A percentile compares a stretch with the other conserved stretches of the same genome.
Evolutionary conservation across 2,888 invertebrate species (phyloP).

Genomic region (Meiosimyza decipiens): DNA sequence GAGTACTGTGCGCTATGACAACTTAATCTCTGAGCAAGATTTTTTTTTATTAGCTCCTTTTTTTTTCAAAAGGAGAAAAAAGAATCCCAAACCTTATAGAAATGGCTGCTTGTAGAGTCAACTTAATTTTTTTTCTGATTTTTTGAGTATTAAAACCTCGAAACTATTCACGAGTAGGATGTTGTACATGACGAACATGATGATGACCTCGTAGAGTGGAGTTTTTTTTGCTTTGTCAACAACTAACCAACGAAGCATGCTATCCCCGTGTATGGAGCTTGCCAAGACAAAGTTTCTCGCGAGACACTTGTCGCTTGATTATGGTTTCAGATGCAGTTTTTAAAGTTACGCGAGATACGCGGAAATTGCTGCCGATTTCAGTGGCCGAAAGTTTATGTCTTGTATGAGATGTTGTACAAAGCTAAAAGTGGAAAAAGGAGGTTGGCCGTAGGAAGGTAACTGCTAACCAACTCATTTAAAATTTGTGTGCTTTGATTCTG

Average conservation of each 20-base stretch:
- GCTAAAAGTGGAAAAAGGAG: background rate
- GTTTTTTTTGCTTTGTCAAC: background rate
- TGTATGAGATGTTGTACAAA: constrained; percentile 4
- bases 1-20: background rate
- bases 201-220: constrained; percentile 25
- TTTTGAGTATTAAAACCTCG: background rate
- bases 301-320: constrained; percentile 44
- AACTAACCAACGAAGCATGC: background rate
- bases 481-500: constrained; percentile 26
- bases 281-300: constrained; percentile 36
- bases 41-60: background rate
- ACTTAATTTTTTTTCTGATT: no score
- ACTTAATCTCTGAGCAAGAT: background rate
- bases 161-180: constrained; percentile 8
- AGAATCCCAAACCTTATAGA: background rate
- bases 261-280: background rate
- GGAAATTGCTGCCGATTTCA: constrained; percentile 29
- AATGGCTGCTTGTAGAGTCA: constrained; percentile 26
- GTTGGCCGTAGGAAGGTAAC: constrained; percentile 8
- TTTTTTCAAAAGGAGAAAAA: no score
- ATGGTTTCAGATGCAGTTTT: constrained; percentile 37
- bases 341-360: constrained; percentile 7
- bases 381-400: constrained; percentile 20
- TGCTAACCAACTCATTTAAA: constrained; percentile 27
- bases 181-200: constrained; percentile 29